A percentile compares a stretch with the other conserved stretches of the same genome.
Evolutionary conservation across 2,888 invertebrate genomes (phyloP).

Genomic region (Acrobasis suavella): DNA sequence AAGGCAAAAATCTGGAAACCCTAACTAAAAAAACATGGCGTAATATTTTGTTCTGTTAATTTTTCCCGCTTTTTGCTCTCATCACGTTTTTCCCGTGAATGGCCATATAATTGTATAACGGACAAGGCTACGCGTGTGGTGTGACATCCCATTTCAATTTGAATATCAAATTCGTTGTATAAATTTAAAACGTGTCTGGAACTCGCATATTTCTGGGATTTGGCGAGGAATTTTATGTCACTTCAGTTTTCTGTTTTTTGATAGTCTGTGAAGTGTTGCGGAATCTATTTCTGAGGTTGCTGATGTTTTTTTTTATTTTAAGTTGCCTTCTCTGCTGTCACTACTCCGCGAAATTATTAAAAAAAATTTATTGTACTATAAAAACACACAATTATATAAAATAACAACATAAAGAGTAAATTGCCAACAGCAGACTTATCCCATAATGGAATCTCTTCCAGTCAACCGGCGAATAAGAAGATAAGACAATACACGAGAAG

Average conservation of each 20-base stretch:
- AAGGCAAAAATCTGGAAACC: background rate
- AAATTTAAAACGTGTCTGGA: slow-evolving; percentile 50
- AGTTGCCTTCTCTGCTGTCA: too few relatives aligned
- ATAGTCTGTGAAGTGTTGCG: background rate
- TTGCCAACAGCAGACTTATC: too few relatives aligned
- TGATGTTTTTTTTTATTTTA: too few relatives aligned
- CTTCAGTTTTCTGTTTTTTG: slow-evolving; percentile 6
- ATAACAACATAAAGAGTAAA: too few relatives aligned
- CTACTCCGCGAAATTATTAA: too few relatives aligned
- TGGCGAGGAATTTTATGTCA: background rate
- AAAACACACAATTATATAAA: too few relatives aligned
- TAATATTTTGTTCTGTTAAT: slow-evolving; percentile 22
- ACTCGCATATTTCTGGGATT: slow-evolving; percentile 51
- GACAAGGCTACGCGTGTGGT: slow-evolving; percentile 40
- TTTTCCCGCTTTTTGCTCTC: slow-evolving; percentile 29
- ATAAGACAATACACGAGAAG: too few relatives aligned
- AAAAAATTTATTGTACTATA: too few relatives aligned
- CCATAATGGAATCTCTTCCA: too few relatives aligned
- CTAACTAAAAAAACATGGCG: slow-evolving; percentile 9
- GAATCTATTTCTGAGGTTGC: background rate
- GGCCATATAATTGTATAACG: slow-evolving; percentile 57
- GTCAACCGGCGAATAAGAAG: too few relatives aligned
- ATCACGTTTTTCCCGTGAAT: slow-evolving; percentile 45
- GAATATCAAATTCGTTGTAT: slow-evolving; percentile 53
- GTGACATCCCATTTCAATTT: slow-evolving; percentile 57